Conservation (phyloP, 2,888 invertebrate genomes). For the Ennomos fuscantarius region DNA sequence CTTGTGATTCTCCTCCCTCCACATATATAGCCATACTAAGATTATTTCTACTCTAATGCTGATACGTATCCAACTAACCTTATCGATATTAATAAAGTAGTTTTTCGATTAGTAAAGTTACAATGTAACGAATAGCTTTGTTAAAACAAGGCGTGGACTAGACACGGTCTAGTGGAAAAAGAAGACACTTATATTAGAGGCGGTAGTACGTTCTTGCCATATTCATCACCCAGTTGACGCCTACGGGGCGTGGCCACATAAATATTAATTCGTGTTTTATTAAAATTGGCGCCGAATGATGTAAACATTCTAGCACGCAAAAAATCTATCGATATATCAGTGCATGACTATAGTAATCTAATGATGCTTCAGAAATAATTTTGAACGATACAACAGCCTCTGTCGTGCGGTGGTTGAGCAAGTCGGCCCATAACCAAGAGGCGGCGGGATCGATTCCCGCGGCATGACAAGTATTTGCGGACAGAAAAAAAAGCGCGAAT, state of each 20-base stretch:
- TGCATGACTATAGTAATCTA: slow-evolving; percentile 1
- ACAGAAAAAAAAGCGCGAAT: too few relatives aligned
- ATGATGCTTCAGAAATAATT: not conserved
- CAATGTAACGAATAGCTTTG: slow-evolving; percentile 22
- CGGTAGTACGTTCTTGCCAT: slow-evolving; percentile 70
- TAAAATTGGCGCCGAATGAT: slow-evolving; percentile 68
- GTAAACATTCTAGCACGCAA: slow-evolving; percentile 47
- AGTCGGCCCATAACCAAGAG: too few relatives aligned
- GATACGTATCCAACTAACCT: slow-evolving; percentile 49
- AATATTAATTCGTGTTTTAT: slow-evolving; percentile 80
- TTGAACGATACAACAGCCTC: not conserved
- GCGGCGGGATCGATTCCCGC: too few relatives aligned
- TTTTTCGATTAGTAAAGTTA: slow-evolving; percentile 56
- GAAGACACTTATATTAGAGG: slow-evolving; percentile 63
- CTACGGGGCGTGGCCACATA: slow-evolving; percentile 74
- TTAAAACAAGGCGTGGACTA: slow-evolving; percentile 58
- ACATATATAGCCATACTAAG: too few relatives aligned
- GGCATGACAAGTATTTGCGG: too few relatives aligned
- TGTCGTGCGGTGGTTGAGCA: too few relatives aligned
- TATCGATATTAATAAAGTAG: slow-evolving; percentile 64
- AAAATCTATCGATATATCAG: slow-evolving; percentile 15
- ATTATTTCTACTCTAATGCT: slow-evolving; percentile 45
- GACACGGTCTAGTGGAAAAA: slow-evolving; percentile 53
- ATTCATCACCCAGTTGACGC: slow-evolving; percentile 81
- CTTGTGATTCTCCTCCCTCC: too few relatives aligned